These are phyloP conservation scores for Tautogolabrus adspersus DNA, from an alignment of 2,113 vertebrate genomes.

Conservation along the genomic window DNA sequence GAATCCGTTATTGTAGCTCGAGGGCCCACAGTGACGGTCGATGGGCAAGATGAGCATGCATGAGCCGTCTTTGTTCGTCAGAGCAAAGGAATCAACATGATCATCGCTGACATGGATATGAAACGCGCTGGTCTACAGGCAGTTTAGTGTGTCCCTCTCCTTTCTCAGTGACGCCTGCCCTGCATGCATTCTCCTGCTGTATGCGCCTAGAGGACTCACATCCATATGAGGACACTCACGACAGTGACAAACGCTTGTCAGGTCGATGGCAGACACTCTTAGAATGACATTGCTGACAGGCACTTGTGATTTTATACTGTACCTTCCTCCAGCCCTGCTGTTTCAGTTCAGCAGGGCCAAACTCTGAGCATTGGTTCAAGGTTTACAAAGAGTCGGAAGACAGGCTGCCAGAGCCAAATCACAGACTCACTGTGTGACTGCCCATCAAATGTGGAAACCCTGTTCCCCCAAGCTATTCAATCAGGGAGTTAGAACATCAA, in stretches of 20 bases:
- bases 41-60: slow-evolving; percentile 56
- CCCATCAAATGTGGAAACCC: slow-evolving; percentile 30
- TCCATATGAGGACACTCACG: slow-evolving; percentile 62
- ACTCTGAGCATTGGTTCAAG: slow-evolving; percentile 61
- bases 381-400: slow-evolving; percentile 61
- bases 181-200: slow-evolving; percentile 69
- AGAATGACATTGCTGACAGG: slow-evolving; percentile 71
- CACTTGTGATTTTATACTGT: slow-evolving; percentile 77
- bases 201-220: slow-evolving; percentile 52
- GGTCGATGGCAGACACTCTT: slow-evolving; percentile 65
- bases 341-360: slow-evolving; percentile 55
- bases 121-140: slow-evolving; percentile 29
- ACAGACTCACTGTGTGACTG: slow-evolving; percentile 56
- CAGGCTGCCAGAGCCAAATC: slow-evolving; percentile 48
- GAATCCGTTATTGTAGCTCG: slow-evolving; percentile 35
- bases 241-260: slow-evolving; percentile 59
- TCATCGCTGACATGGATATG: slow-evolving; percentile 52
- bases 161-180: slow-evolving; percentile 61
- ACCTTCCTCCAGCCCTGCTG: slow-evolving; percentile 76
- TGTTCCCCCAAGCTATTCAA: slow-evolving; percentile 15
- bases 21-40: slow-evolving; percentile 48
- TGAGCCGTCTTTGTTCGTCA: slow-evolving; percentile 57
- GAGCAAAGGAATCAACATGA: slow-evolving; percentile 51
- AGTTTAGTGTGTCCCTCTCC: slow-evolving; percentile 72
- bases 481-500: slow-evolving; percentile 33